Conservation (phyloP, 2,113 vertebrate genomes). For the Varanus komodoensis region DNA sequence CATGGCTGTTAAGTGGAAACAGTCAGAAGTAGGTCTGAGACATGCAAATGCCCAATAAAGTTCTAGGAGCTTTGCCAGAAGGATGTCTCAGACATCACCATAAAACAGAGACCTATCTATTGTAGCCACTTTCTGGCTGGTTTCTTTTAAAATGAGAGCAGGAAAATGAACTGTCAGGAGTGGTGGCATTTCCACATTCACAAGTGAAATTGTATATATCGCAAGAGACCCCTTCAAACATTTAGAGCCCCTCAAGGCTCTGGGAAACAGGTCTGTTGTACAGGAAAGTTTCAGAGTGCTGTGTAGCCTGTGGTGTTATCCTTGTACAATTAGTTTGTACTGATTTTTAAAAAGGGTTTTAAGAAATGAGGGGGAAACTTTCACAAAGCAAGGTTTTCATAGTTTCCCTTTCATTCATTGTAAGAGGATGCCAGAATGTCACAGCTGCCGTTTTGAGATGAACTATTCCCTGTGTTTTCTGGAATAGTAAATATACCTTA, state of each 20-base stretch:
- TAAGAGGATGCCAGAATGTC: background rate
- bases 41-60: background rate
- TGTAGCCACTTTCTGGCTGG: background rate
- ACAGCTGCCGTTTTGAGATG: background rate
- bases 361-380: too few relatives aligned
- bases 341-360: too few relatives aligned
- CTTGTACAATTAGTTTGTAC: too few relatives aligned
- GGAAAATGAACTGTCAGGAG: background rate
- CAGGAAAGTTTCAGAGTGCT: too few relatives aligned
- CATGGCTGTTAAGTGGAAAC: background rate
- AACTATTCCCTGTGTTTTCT: background rate
- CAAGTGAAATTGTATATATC: background rate
- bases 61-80: background rate
- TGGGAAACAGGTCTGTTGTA: too few relatives aligned
- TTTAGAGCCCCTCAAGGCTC: too few relatives aligned
- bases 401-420: background rate
- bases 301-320: too few relatives aligned
- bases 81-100: background rate
- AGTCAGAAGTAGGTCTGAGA: background rate
- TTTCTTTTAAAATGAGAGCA: background rate
- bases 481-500: background rate
- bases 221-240: too few relatives aligned
- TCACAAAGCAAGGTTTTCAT: background rate
- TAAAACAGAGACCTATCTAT: too few relatives aligned
- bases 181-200: background rate